These are phyloP conservation scores for Acromyrmex echinatior DNA, from an alignment of 1,140 invertebrate genomes.

Conservation along the genomic window DNA sequence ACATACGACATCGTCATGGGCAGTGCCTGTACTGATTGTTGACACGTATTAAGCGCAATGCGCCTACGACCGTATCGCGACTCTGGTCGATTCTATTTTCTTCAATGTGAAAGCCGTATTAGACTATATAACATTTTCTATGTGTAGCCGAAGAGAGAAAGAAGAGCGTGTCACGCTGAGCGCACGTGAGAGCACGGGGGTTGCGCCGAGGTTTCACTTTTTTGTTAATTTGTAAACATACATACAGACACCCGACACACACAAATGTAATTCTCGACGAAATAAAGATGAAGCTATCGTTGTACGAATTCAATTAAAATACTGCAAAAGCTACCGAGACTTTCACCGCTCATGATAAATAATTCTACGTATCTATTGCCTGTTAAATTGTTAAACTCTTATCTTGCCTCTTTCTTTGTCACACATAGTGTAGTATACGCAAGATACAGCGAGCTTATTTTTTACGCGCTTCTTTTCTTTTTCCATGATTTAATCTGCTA, in stretches of 20 bases:
- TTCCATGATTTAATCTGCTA: background rate
- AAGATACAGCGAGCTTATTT: background rate
- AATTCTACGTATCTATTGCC: background rate
- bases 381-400: background rate
- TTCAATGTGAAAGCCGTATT: conserved; percentile 47
- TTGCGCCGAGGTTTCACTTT: conserved; percentile 54
- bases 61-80: conserved; percentile 27
- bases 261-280: conserved; percentile 37
- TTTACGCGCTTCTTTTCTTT: conserved; percentile 5
- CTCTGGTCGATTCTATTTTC: conserved; percentile 62
- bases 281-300: conserved; percentile 47
- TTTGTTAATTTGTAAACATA: conserved; percentile 22
- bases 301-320: conserved; percentile 1
- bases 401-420: background rate
- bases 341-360: conserved; percentile 6
- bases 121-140: conserved; percentile 54
- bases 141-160: background rate
- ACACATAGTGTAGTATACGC: background rate
- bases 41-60: conserved; percentile 18
- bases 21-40: conserved; percentile 61
- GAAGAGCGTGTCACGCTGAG: conserved; percentile 45
- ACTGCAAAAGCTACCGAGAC: conserved; percentile 2
- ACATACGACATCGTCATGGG: conserved; percentile 27
- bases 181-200: conserved; percentile 27
- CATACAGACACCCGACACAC: background rate